Evolutionary conservation across 2,113 vertebrate species (phyloP), one percentile per base, ranked within the genome.

Genomic region (Struthio camelus): DNA sequence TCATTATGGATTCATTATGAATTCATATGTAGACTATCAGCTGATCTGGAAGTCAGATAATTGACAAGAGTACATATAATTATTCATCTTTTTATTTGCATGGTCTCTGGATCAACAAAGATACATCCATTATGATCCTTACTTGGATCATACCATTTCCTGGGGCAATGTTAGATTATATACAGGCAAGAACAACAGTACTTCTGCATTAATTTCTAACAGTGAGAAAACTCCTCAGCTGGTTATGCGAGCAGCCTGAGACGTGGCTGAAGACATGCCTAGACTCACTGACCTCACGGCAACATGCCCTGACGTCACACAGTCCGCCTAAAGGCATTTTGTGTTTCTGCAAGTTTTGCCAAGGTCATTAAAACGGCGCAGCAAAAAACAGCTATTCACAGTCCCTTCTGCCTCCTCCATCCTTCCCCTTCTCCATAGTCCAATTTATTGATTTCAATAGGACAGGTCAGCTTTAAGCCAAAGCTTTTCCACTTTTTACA

Each of bases 21-120:
- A 96, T 94, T 93, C 77, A 80, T 84, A 59, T 67, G 61, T 66
- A 80, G 85, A 44, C 36, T 88, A 50, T 69, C 90, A 94, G 82
- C 67, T 92, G 93, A 95, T 95, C 86, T 34, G 56, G 58, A 92
- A 93, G 44, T 58, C 54, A 93, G 77, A 36, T 90, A 96, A 95
- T 93, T 93, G 93, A 90, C 80, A 93, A 93, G 80, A 94, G 83
- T 90, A 93, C 94, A 95, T 89, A 94, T 91, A 95, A 97, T 96
- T 96, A 97, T 90, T 93, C 91, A 80, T 54, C 83, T 59, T 97
- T 88, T 77, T 94, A 64, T 96, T 97, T 95, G 89, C 83, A 93
- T 78, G 96, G 89, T 90, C 85, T 80, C 94, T 97, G 59, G 88
- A 94, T 96, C 95, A 93, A 97, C 94, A 96, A 95, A 95, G 83